phyloP scores from a whole-genome alignment of 1,140 invertebrate genomes.

The Drosophila suzukii region DNA sequence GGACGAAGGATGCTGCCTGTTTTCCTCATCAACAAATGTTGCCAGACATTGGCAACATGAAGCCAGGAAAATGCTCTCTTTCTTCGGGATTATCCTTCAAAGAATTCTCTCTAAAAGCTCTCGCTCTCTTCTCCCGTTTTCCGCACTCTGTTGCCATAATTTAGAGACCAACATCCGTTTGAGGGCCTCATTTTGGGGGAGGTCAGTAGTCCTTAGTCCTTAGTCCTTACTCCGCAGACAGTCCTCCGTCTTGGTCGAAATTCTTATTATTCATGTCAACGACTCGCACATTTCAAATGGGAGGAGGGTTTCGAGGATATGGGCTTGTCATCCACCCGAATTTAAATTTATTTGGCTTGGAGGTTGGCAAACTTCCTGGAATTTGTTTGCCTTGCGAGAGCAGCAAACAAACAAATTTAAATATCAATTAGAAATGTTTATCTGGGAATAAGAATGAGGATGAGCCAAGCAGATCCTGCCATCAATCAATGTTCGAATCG shows the following conservation, averaged over 20 bases:
- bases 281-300: slow-evolving; percentile 23
- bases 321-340: slow-evolving; percentile 7
- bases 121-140: slow-evolving; percentile 10
- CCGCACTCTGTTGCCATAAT: slow-evolving; percentile 47
- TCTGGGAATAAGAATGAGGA: neutral
- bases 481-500: slow-evolving; percentile 40
- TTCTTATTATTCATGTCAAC: slow-evolving; percentile 54
- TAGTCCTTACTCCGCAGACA: slow-evolving; percentile 24
- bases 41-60: slow-evolving; percentile 26
- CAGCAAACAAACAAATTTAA: slow-evolving; percentile 41
- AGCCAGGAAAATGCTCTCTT: slow-evolving; percentile 27
- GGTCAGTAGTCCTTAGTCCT: slow-evolving; percentile 17
- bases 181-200: slow-evolving; percentile 11
- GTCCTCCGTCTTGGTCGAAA: slow-evolving; percentile 28
- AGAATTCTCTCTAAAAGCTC: slow-evolving; percentile 32
- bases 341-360: slow-evolving; percentile 42
- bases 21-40: slow-evolving; percentile 16
- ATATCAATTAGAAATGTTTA: slow-evolving; percentile 42
- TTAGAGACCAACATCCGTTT: slow-evolving; percentile 17
- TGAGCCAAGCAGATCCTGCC: slow-evolving; percentile 3
- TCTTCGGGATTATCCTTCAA: neutral
- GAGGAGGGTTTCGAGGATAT: neutral
- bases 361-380: neutral
- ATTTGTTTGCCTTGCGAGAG: neutral
- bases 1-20: slow-evolving; percentile 11